These are phyloP conservation scores for Megaceryle maxima DNA, from an alignment of 2,113 vertebrate genomes.

Conservation along the genomic window DNA sequence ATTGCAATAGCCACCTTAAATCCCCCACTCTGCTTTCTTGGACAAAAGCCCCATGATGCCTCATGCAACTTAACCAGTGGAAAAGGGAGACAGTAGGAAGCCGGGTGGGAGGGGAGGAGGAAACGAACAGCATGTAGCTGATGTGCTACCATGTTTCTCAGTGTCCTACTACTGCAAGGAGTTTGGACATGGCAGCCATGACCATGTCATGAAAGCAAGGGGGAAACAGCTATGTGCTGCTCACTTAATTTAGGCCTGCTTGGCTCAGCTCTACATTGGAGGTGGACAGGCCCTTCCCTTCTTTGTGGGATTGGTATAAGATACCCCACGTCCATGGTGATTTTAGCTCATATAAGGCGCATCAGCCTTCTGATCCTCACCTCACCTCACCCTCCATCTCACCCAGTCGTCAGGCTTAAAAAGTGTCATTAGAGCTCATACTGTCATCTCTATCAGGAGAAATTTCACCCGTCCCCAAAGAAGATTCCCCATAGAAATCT, in stretches of 20 bases:
- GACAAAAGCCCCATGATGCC: background rate
- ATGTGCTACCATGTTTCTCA: fast-evolving
- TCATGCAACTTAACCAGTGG: background rate
- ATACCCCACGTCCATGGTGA: fast-evolving
- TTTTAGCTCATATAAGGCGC: background rate
- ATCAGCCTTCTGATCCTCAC: background rate
- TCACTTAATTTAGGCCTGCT: background rate
- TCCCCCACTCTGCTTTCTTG: background rate
- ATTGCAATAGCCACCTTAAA: background rate
- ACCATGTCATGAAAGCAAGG: background rate
- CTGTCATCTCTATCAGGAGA: background rate
- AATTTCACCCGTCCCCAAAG: background rate
- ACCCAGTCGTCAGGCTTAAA: background rate
- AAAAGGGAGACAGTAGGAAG: background rate
- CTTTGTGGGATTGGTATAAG: background rate
- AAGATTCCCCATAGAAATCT: background rate
- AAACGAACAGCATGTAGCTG: fast-evolving
- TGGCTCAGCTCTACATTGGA: background rate
- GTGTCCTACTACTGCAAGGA: background rate
- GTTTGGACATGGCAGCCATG: fast-evolving
- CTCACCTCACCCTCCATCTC: background rate
- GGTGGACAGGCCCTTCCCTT: background rate
- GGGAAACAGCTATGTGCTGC: background rate
- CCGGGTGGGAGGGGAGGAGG: background rate
- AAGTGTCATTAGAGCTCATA: background rate